phyloP scores from a whole-genome alignment of 2,113 vertebrate genomes.

The Alligator mississippiensis region DNA sequence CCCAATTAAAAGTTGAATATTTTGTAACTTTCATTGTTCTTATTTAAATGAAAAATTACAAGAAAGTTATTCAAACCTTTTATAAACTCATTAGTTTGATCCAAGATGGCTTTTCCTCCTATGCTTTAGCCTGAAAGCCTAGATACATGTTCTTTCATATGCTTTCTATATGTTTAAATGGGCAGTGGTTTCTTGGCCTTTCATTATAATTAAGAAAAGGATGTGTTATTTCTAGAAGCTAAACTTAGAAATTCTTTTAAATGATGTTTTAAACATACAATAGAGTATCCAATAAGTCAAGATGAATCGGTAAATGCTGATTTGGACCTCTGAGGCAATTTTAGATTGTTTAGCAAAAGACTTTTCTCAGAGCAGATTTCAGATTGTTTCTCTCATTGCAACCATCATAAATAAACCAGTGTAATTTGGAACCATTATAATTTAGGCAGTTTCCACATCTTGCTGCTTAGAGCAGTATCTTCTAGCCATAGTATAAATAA shows the following conservation, averaged over 20 bases:
- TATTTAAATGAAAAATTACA: neutral
- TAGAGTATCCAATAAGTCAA: neutral
- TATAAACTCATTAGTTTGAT: neutral
- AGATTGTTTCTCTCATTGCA: neutral
- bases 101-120: neutral
- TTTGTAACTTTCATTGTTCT: neutral
- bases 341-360: neutral
- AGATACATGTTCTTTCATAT: neutral
- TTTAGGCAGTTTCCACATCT: neutral
- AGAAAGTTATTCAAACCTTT: neutral
- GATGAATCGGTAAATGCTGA: neutral
- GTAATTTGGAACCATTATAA: neutral
- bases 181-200: neutral
- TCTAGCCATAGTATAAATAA: neutral
- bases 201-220: neutral
- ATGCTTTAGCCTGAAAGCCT: neutral
- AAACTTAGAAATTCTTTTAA: neutral
- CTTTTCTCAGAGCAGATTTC: neutral
- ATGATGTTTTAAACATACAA: neutral
- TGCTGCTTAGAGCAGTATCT: neutral
- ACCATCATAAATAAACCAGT: neutral
- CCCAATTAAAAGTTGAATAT: fast-evolving
- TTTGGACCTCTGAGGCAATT: neutral
- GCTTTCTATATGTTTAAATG: neutral
- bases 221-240: neutral